phyloP scores from a whole-genome alignment of 37 sponge, comb jelly and placozoan genomes.

The Theonella swinhoei region DNA sequence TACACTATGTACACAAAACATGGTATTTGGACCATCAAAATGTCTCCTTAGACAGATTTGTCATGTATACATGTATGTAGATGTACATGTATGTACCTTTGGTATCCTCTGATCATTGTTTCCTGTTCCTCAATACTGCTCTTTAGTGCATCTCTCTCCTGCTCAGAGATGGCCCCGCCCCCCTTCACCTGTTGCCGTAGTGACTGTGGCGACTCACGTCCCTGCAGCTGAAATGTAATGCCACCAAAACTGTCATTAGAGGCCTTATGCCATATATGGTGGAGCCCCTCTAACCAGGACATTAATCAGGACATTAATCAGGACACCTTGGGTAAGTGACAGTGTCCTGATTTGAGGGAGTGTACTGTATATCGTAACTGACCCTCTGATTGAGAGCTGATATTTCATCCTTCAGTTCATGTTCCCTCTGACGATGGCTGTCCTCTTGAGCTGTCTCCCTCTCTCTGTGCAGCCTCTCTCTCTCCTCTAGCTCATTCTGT shows the following conservation, averaged over 20 bases:
- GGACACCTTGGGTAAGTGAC: too few relatives aligned
- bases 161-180: not conserved
- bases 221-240: constrained; percentile 15
- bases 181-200: not conserved
- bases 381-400: not conserved
- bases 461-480: constrained; percentile 14
- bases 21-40: too few relatives aligned
- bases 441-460: constrained; percentile 10
- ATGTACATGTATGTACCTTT: too few relatives aligned
- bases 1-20: too few relatives aligned
- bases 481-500: constrained; percentile 1
- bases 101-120: constrained; percentile 61
- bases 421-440: not conserved
- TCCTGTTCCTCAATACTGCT: constrained; percentile 67
- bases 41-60: too few relatives aligned
- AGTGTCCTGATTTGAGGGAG: too few relatives aligned
- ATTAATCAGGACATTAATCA: too few relatives aligned
- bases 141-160: constrained; percentile 46
- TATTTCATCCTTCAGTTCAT: constrained; percentile 36
- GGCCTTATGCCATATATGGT: not conserved
- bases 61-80: too few relatives aligned
- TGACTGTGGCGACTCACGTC: not conserved
- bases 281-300: too few relatives aligned
- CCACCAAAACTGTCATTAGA: not conserved
- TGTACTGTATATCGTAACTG: too few relatives aligned